Evolutionary conservation across 2,888 invertebrate species (phyloP).

Genomic region (Dyspetes luteomarginatus): DNA sequence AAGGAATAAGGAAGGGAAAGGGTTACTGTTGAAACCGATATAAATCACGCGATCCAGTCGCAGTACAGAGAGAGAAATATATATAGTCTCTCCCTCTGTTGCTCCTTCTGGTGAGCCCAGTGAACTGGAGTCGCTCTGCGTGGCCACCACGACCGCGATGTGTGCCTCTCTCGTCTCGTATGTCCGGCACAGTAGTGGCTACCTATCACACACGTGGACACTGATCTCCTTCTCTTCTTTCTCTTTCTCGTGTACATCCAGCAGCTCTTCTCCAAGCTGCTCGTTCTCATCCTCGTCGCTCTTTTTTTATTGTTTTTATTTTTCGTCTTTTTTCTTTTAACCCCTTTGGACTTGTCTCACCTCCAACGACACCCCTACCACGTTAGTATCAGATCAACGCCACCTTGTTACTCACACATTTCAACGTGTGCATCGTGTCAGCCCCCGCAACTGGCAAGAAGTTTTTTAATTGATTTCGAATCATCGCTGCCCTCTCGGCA

Average conservation of each 20-base stretch:
- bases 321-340: conserved; percentile 18
- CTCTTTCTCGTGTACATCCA: conserved; percentile 28
- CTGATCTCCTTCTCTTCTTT: conserved; percentile 53
- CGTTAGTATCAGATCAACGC: conserved; percentile 69
- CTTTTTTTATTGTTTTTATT: conserved; percentile 8
- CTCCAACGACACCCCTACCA: conserved; percentile 45
- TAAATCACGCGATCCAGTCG: conserved; percentile 73
- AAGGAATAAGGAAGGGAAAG: conserved; percentile 63
- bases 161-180: conserved; percentile 43
- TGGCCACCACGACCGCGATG: conserved; percentile 45
- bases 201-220: conserved; percentile 62
- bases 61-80: conserved; percentile 16
- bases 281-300: conserved; percentile 2
- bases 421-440: conserved; percentile 1
- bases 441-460: conserved; percentile 34
- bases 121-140: conserved; percentile 25
- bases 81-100: conserved; percentile 28
- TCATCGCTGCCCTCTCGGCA: conserved; percentile 52
- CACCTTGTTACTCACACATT: conserved; percentile 70
- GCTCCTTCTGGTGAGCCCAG: conserved; percentile 51
- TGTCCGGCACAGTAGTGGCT: conserved; percentile 55
- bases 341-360: conserved; percentile 49
- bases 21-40: conserved; percentile 71
- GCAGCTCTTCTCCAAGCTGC: conserved; percentile 15
- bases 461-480: conserved; percentile 69